Evolutionary conservation across 1,140 invertebrate species (phyloP).

Genomic region (Zelostemma sp.): DNA sequence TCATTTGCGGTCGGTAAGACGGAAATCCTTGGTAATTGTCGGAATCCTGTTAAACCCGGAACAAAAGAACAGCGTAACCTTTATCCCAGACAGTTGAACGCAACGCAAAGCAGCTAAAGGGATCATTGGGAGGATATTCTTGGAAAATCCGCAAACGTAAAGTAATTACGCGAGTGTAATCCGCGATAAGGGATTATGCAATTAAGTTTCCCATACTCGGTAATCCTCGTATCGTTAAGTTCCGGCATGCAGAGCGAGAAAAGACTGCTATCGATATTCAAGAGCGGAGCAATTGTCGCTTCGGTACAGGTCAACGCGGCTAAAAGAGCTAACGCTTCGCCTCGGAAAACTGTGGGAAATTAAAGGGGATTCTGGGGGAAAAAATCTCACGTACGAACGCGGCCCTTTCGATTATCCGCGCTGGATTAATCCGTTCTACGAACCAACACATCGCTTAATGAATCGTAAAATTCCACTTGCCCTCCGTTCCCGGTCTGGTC

Average conservation of each 20-base stretch:
- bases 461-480: conserved; percentile 55
- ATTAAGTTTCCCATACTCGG: conserved; percentile 38
- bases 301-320: conserved; percentile 3
- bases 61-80: conserved; percentile 2
- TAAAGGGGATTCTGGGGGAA: conserved; percentile 27
- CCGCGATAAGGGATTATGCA: conserved; percentile 50
- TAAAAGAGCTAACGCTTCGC: conserved; percentile 18
- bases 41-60: conserved; percentile 4
- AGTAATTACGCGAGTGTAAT: conserved; percentile 49
- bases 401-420: conserved; percentile 51
- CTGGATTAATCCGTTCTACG: conserved; percentile 53
- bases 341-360: conserved; percentile 14
- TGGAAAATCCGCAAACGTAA: conserved; percentile 43
- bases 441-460: conserved; percentile 54
- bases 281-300: conserved; percentile 10
- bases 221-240: conserved; percentile 49
- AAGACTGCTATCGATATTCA: conserved; percentile 30
- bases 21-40: conserved; percentile 5
- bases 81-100: conserved; percentile 10
- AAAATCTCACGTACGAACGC: conserved; percentile 33
- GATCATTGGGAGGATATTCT: conserved; percentile 35
- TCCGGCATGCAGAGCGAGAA: conserved; percentile 26
- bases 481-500: conserved; percentile 1
- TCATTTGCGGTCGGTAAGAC: not conserved
- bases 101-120: conserved; percentile 20